These are phyloP conservation scores for Gandaritis pyraliata DNA, from an alignment of 2,888 invertebrate genomes.

Conservation along the genomic window DNA sequence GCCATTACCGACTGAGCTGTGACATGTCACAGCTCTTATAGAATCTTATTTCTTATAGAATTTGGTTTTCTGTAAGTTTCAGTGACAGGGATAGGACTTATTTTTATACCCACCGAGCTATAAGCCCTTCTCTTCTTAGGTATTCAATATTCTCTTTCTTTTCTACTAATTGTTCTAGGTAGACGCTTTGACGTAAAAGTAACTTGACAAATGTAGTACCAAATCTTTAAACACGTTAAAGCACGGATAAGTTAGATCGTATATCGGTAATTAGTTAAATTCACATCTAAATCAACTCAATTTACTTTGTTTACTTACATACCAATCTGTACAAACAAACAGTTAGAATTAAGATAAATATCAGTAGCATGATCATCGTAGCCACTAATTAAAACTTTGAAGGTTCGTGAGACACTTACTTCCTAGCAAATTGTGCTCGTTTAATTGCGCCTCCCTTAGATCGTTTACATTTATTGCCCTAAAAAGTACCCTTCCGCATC, in stretches of 20 bases:
- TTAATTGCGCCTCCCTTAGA: slow-evolving; percentile 60
- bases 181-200: no score
- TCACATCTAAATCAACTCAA: slow-evolving; percentile 7
- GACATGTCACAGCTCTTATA: no score
- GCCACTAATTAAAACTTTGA: slow-evolving; percentile 67
- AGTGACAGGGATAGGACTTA: no score
- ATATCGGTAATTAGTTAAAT: not conserved
- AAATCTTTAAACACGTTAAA: no score
- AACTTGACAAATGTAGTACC: no score
- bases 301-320: slow-evolving; percentile 7
- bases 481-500: slow-evolving; percentile 53
- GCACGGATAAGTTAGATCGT: not conserved
- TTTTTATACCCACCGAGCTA: no score
- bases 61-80: no score
- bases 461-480: slow-evolving; percentile 71
- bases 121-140: no score
- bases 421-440: slow-evolving; percentile 60
- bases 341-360: slow-evolving; percentile 49
- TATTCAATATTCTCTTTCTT: no score
- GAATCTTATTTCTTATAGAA: no score
- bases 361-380: slow-evolving; percentile 57
- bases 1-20: no score
- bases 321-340: slow-evolving; percentile 28
- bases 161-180: no score
- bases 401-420: slow-evolving; percentile 54